Conservation (phyloP, 2,888 invertebrate species). For the Platypus cylindrus region DNA sequence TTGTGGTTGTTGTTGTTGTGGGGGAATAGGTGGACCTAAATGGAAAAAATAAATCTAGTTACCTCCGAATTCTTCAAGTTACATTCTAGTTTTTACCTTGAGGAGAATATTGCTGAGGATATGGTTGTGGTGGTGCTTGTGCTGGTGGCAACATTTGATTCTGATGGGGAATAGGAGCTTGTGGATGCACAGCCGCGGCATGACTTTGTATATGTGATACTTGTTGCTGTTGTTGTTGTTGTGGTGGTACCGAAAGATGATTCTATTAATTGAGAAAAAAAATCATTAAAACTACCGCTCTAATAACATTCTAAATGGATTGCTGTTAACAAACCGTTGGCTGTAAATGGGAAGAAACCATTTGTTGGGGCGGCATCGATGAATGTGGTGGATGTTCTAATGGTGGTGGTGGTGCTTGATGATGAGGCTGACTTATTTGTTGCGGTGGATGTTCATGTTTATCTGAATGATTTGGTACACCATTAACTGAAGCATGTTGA, state of each 20-base stretch:
- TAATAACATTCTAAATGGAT: constrained; percentile 1
- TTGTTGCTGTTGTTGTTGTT: too few relatives aligned
- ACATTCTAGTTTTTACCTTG: constrained; percentile 17
- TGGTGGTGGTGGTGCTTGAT: constrained; percentile 6
- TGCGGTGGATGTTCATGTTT: constrained; percentile 21
- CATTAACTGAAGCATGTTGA: constrained; percentile 5
- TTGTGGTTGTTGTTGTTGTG: constrained; percentile 36
- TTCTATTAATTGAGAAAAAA: too few relatives aligned
- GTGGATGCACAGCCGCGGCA: constrained; percentile 5
- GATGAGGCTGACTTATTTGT: constrained; percentile 11
- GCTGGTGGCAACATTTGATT: constrained; percentile 33
- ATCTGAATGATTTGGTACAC: too few relatives aligned
- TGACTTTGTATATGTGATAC: too few relatives aligned
- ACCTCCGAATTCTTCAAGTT: too few relatives aligned
- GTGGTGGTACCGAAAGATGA: too few relatives aligned
- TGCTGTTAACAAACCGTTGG: background rate
- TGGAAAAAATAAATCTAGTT: background rate
- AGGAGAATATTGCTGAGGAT: constrained; percentile 22
- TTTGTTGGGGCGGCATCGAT: too few relatives aligned
- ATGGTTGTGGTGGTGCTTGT: constrained; percentile 33
- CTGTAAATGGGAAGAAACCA: background rate
- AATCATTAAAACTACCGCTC: constrained; percentile 1
- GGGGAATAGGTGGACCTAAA: constrained; percentile 19
- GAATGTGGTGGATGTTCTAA: constrained; percentile 10
- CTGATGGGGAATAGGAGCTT: constrained; percentile 21